These are phyloP conservation scores for Numida meleagris DNA, from an alignment of 2,113 vertebrate species.

Conservation along the genomic window DNA sequence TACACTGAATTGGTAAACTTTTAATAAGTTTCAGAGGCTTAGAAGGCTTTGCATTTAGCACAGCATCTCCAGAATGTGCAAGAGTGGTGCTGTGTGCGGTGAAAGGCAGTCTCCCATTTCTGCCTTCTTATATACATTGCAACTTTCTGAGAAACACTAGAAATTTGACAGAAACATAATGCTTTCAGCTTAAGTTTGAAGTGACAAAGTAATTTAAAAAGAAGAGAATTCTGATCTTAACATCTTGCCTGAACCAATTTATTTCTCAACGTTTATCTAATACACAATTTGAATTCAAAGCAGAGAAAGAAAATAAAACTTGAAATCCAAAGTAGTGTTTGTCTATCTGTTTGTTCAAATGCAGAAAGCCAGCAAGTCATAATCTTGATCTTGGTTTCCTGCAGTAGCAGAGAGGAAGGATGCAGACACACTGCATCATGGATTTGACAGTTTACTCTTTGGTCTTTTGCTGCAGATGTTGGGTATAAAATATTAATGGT, in stretches of 20 bases:
- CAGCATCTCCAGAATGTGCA: background rate
- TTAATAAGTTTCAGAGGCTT: slow-evolving; percentile 26
- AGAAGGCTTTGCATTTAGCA: slow-evolving; percentile 32
- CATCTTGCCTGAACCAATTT: slow-evolving; percentile 54
- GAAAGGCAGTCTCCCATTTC: slow-evolving; percentile 58
- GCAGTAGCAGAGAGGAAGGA: background rate
- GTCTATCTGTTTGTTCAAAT: background rate
- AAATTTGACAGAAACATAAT: slow-evolving; percentile 60
- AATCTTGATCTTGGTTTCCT: background rate
- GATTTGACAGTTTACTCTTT: background rate
- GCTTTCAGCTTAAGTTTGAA: slow-evolving; percentile 64
- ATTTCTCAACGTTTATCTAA: slow-evolving; percentile 49
- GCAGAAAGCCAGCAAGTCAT: background rate
- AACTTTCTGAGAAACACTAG: slow-evolving; percentile 63
- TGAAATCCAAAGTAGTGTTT: background rate
- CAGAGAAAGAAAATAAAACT: background rate
- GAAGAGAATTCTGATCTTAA: slow-evolving; percentile 54
- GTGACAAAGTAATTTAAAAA: slow-evolving; percentile 67
- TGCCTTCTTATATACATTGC: slow-evolving; percentile 40
- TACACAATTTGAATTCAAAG: slow-evolving; percentile 41
- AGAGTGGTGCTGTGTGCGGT: background rate
- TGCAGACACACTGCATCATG: background rate
- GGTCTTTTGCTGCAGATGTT: background rate
- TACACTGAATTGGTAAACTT: background rate
- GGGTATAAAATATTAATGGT: slow-evolving; percentile 38